Evolutionary conservation across 92 coral and sea anemone genomes (phyloP), one percentile per base, ranked within the genome.

Genomic region (Galaxea fascicularis): DNA sequence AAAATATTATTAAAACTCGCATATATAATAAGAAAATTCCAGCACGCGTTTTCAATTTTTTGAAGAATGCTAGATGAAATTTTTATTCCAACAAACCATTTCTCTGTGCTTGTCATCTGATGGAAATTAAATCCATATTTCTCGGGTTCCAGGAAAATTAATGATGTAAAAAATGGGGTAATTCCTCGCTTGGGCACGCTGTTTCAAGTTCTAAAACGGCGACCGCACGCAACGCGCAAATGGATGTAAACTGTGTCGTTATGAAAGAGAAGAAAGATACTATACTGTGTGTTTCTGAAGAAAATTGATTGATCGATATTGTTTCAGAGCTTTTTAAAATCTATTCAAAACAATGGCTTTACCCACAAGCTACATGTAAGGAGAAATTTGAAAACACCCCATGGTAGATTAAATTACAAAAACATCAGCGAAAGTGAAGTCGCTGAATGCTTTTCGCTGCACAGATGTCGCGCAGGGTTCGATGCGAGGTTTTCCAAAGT

Each of bases 281-380:
- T 41, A 27, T n/a, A 17, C 58, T 71, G 70, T 47, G 64, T 57
- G 78, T 69, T 71, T 81, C 57, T 10, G 35, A 70, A 60, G 18
- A 21, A 82, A 58, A 82, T 21, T 59, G 58, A 82, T 56, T 70
- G 86, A 71, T 22, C 78, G 78, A 82, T 69, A 82, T 71, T 71
- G 70, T 71, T 68, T 46, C 66, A 4, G 51, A 8, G 44, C 86
- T 70, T 70, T 78, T 66, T 45, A 71, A 82, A 82, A 82, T 82
- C 86, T 82, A 82, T 70, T 82, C 78, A 82, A 82, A 82, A 82
- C 86, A 82, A 82, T 70, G 54, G 76, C 77, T 20, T 65, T 27
- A 82, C 47, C 70, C 78, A 82, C 86, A 82, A 82, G 86, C 86
- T 35, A 82, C 77, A 56, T 82, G 86, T 70, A 82, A 21, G 68